Evolutionary conservation across 2,888 invertebrate species (phyloP), one percentile per base, ranked within the genome.

Genomic region (Piscicola geometra): DNA sequence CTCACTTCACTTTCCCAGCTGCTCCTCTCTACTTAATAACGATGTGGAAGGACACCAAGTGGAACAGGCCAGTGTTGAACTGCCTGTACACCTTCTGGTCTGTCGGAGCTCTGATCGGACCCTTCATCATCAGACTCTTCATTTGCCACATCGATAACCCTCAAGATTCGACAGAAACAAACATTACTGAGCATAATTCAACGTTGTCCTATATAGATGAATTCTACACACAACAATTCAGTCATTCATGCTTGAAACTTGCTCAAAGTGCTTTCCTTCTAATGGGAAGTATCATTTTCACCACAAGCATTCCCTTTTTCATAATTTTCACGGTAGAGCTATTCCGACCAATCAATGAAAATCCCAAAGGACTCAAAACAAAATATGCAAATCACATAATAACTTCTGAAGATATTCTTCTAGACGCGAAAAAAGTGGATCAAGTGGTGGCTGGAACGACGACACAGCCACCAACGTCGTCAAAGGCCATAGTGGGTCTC

Each of bases 71-170:
- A 21, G 21, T 56, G 60, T n/a, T 56, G n/a, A 56, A 56, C 25
- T 56, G 60, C 25, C 25, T 56, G 25, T 56, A 56, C 60, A 56
- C 60, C 60, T 56, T 56, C 25, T 56, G 60, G 60, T 56, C 60
- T 21, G 60, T 56, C 60, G 60, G 60, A 25, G 60, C 60, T 21
- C 25, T 56, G 3, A 56, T 56, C 21, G 60, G 60, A 15, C 60
- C 60, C 25, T 56, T 56, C n/a, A 56, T 56, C 60, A 56, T 56
- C 60, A 18, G 60, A 25, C 60, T 56, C n/a, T 56, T 56, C 25
- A 56, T 56, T 5, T 56, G 60, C 60, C 21, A 25, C 60, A 56
- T 18, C 3, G 60, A 56, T 15, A 3, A 56, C 21, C n/a, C n/a
- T 21, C 5, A 56, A 9, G n/a, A 56, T 18, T 5, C 9, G 3